A percentile compares a stretch with the other conserved stretches of the same genome.
Evolutionary conservation across 35 echinoderm and acorn worm genomes (phyloP).

Genomic region (Eucidaris tribuloides): DNA sequence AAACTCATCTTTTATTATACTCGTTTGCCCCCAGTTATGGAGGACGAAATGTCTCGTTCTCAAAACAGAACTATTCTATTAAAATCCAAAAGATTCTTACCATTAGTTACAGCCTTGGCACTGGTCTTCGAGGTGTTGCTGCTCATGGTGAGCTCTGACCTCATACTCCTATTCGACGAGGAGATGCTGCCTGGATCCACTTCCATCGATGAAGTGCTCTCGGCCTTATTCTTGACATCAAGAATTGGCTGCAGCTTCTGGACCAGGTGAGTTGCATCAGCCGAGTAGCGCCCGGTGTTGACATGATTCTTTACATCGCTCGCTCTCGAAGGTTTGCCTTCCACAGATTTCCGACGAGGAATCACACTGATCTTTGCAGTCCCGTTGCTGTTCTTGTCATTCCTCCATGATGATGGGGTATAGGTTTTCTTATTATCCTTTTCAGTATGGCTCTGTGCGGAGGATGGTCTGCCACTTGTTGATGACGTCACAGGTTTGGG

Average conservation of each 20-base stretch:
- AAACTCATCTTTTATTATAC: too few species aligned
- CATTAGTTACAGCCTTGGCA: conserved; percentile 36
- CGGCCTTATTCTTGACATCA: conserved; percentile 9
- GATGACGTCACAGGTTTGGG: conserved; percentile 24
- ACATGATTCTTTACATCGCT: conserved; percentile 77
- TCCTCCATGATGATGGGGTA: conserved; percentile 56
- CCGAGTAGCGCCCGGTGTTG: conserved; percentile 59
- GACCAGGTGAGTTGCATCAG: conserved; percentile 11
- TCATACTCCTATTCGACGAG: conserved; percentile 76
- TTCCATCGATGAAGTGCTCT: conserved; percentile 49
- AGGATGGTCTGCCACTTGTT: neutral
- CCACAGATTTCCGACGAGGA: conserved; percentile 53
- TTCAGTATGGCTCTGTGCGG: conserved; percentile 6
- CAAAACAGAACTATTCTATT: too few species aligned
- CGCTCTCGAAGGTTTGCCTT: conserved; percentile 28
- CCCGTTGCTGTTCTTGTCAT: conserved; percentile 36
- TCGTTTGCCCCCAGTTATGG: too few species aligned
- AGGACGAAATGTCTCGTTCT: too few species aligned
- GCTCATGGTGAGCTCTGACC: conserved; percentile 35
- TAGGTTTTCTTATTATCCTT: conserved; percentile 56
- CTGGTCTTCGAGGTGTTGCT: conserved; percentile 1
- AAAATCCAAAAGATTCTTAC: conserved; percentile 5
- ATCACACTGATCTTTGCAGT: conserved; percentile 53
- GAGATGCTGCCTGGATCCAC: conserved; percentile 48
- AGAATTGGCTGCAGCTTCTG: conserved; percentile 28